Base-by-base conservation (phyloP, 2,113 vertebrate genomes). In the Channa maculata region DNA sequence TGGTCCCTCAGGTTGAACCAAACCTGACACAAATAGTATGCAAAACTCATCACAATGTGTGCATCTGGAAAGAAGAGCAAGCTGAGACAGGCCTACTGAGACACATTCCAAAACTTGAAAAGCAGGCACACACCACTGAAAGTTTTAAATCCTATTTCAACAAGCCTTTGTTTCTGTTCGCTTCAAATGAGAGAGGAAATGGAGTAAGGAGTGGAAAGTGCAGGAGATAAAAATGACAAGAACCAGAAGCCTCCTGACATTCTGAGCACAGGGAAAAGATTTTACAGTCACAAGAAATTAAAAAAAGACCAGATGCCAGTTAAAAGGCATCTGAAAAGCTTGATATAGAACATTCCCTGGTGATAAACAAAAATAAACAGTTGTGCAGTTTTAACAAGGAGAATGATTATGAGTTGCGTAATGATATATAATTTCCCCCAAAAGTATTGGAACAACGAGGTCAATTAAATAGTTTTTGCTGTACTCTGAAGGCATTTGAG, bases 21-120 rank as follows among this genome's bases (percentile, higher is more conserved):
- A 60, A 75, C 79, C 79, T 86, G 84, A 83, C 84, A 80, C 5
- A 53, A 55, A 0, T 5, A 24, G 65, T 60, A 84, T 86, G 72
- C 52, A 65, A 71, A 88, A 76, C 49, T 71, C 71, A 80, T 85
- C 68, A 64, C 63, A 6, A 37, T 50, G 58, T 49, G 36, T 53
- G 37, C 10, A 1, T 69, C 48, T 82, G 67, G 78, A 84, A 75
- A 79, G 60, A 61, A 37, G 49, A 75, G 68, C 70, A 69, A 46
- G 88, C 61, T 8, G 44, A 50, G 83, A 66, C 88, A 79, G 60
- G 87, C 50, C 39, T 78, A 43, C 50, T 37, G n/a, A 71, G 61
- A 57, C 9, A 4, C 77, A 89, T 83, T 85, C 68, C 81, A 52
- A 44, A 50, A 39, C 5, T 43, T 7, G 24, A 46, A 46, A 36